These are phyloP conservation scores for Murina feae DNA, from an alignment of 2,113 vertebrate species.

Conservation along the genomic window DNA sequence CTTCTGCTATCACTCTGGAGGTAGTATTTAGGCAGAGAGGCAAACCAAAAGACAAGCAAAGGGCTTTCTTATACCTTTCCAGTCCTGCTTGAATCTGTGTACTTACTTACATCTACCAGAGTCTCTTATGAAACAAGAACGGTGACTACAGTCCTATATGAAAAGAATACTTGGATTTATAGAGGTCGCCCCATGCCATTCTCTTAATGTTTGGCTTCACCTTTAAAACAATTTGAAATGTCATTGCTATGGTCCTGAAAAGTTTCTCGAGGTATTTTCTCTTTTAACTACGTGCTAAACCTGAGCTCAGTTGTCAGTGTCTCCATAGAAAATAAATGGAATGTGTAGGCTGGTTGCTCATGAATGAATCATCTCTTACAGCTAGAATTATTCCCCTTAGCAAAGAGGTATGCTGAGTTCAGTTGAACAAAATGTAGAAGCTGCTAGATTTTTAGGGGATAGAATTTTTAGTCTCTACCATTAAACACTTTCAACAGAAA, in stretches of 20 bases:
- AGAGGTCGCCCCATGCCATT: not conserved
- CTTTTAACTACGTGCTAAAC: not conserved
- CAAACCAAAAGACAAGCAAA: not conserved
- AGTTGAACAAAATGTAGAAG: not conserved
- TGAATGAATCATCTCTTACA: not conserved
- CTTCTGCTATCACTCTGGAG: not conserved
- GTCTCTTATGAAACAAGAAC: not conserved
- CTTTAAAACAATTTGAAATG: not conserved
- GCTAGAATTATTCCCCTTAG: not conserved
- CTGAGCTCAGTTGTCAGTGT: not conserved
- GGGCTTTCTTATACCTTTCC: not conserved
- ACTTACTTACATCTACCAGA: not conserved
- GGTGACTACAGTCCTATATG: not conserved
- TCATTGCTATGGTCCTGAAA: not conserved
- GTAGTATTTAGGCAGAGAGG: not conserved
- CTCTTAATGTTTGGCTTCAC: not conserved
- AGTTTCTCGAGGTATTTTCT: not conserved
- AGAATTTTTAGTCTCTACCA: slow-evolving; percentile 26
- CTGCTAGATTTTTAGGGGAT: not conserved
- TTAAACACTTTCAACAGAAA: slow-evolving; percentile 10
- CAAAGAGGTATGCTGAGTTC: not conserved
- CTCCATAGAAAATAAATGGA: not conserved
- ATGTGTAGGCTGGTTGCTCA: not conserved
- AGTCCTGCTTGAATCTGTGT: not conserved
- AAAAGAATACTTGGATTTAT: not conserved